Evolutionary conservation across 2,113 vertebrate species (phyloP), one percentile per base, ranked within the genome.

Genomic region (Phodopus roborovskii): DNA sequence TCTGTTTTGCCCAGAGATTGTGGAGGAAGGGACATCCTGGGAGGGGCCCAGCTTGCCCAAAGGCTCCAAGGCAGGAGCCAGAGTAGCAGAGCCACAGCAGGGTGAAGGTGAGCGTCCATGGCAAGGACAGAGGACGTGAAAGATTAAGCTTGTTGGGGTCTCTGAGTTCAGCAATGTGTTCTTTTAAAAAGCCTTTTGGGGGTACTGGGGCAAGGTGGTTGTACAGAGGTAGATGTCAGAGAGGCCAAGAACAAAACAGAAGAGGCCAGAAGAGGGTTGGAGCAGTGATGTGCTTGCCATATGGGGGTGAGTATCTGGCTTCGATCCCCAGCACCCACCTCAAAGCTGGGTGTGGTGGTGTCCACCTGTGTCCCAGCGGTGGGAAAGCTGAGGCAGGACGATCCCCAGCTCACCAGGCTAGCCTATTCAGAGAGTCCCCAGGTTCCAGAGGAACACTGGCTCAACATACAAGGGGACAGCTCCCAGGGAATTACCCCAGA

Each of bases 81-180:
- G 48, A 56, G 68, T 22, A 30, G 16, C 2, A 4, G 7, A 5
- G 39, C 26, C 5, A 7, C 0, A 0, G 0, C 6, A 17, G 73
- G 7, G 7, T 0, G 7, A 45, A 19, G 19, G 26, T 60, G 9
- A 12, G 28, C 0, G 19, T 16, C 19, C 0, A 11, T 3, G 42
- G 33, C 74, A 39, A 36, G 66, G 16, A 20, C 13, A 0, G 20
- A 45, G 10, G 56, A n/a, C 0, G 4, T 0, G 24, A 12, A 7
- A 26, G 5, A 2, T 19, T 2, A 42, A 75, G 26, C 50, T 9
- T 79, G 12, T 66, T 24, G 24, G 8, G 0, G 5, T 22, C 84
- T 50, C 64, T 20, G 74, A 71, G 66, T 36, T 68, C 75, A 39
- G 70, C 62, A 16, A 12, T 33, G 33, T 28, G 0, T 33, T 53